Evolutionary conservation across 2,888 invertebrate genomes (phyloP), one percentile per base, ranked within the genome.

Genomic region (Tetrapedia diversipes): DNA sequence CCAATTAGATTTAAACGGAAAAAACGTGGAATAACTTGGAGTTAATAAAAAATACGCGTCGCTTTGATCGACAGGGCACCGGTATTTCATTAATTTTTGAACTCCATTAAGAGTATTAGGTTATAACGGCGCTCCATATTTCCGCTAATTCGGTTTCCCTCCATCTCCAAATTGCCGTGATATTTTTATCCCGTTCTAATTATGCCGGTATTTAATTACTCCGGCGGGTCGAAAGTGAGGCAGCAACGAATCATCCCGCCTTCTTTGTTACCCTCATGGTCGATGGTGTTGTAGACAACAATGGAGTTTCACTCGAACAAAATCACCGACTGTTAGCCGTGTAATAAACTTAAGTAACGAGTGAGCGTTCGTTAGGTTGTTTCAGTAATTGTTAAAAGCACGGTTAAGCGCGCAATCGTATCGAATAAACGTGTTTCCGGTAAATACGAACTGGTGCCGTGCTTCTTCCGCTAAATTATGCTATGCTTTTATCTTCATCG

Each of bases 381-480:
- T 49, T 39, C 43, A 24, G 45, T 60, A 54, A 66, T 51, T 64
- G 54, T 64, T 53, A 64, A 47, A 54, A 24, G 51, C 34, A 65
- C 60, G 65, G 54, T 60, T 43, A 54, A 75, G 32, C 49, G 53
- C 68, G 65, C 63, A 65, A 77, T 66, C 22, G 2, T 39, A 51
- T 60, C 56, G 60, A 73, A 67, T 64, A 63, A 72, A 59, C 29
- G 43, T 41, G 53, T 51, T 54, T 71, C 53, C 24, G 43, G 49
- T 45, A 70, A 19, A 1, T 4, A 41, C 7, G 16, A 3, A 16
- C 16, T 45, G 41, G n/a, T n/a, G n/a, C n/a, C n/a, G 1, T 41
- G n/a, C 7, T 41, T 41, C 41, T 41, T 11, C 8, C 37, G 37
- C 10, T 41, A 41, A 41, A 41, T 45, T 22, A 22, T 22, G 8